Evolutionary conservation across 2,888 invertebrate species (phyloP).

Genomic region (Hydrotaea cyrtoneurina): DNA sequence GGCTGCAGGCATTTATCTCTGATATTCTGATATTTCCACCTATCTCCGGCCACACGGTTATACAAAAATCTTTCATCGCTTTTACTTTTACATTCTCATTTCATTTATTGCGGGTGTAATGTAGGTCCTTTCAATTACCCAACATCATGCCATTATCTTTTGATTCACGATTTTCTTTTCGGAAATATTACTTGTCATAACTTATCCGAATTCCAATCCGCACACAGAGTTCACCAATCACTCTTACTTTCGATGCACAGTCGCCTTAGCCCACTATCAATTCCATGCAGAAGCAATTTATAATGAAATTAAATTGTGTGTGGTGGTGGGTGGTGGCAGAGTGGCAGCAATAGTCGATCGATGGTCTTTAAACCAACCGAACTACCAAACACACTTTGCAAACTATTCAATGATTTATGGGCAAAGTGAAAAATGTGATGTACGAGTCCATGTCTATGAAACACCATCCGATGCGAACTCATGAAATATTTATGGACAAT

Average conservation of each 20-base stretch:
- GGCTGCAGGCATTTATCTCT: too few species aligned
- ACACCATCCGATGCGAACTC: slow-evolving; percentile 21
- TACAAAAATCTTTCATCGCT: too few species aligned
- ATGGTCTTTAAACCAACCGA: neutral
- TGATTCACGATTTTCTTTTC: too few species aligned
- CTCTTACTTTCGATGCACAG: slow-evolving; percentile 18
- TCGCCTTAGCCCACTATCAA: slow-evolving; percentile 12
- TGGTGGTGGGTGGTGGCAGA: too few species aligned
- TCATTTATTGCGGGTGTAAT: too few species aligned
- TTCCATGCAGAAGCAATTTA: slow-evolving; percentile 4
- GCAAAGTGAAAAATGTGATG: slow-evolving; percentile 37
- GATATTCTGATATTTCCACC: too few species aligned
- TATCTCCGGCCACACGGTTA: too few species aligned
- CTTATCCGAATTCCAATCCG: slow-evolving; percentile 4
- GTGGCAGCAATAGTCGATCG: neutral
- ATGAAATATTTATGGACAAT: slow-evolving; percentile 35
- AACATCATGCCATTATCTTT: too few species aligned
- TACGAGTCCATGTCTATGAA: slow-evolving; percentile 28
- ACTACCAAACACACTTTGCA: slow-evolving; percentile 21
- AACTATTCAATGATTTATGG: slow-evolving; percentile 33
- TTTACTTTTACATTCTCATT: too few species aligned
- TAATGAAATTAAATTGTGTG: slow-evolving; percentile 26
- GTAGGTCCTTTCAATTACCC: too few species aligned
- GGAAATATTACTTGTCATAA: neutral
- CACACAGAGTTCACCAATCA: slow-evolving; percentile 1